Percentiles rank a stretch among this genome's conserved stretches.
These are phyloP conservation scores for Montifringilla adamsi DNA, from an alignment of 2,113 vertebrate species.

Conservation along the genomic window DNA sequence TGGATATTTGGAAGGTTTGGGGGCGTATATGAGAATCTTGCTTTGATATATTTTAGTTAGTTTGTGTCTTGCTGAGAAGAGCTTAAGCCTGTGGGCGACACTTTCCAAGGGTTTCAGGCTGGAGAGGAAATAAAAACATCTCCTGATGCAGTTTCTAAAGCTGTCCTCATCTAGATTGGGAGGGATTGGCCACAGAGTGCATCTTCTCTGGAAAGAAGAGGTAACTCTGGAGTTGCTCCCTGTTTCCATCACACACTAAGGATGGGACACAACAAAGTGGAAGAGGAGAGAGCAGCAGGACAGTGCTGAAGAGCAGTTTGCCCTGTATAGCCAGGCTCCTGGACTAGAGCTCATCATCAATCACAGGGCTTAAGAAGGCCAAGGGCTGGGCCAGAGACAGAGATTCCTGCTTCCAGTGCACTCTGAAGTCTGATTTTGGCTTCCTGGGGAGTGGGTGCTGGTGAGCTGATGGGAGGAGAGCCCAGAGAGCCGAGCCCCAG, in stretches of 20 bases:
- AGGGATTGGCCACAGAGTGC: neutral
- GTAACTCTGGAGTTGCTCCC: neutral
- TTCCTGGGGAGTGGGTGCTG: neutral
- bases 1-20: neutral
- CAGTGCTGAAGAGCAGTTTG: neutral
- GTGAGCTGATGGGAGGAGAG: neutral
- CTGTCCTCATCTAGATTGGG: neutral
- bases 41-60: conserved; percentile 6
- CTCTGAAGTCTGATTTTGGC: neutral
- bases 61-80: conserved; percentile 14
- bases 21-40: neutral
- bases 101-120: neutral
- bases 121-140: neutral
- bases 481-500: neutral
- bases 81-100: neutral
- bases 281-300: neutral
- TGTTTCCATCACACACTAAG: neutral
- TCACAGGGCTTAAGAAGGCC: neutral
- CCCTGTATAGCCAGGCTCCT: neutral
- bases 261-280: neutral
- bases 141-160: neutral
- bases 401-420: neutral
- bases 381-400: neutral
- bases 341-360: neutral
- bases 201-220: neutral